These are phyloP conservation scores for Harpagoxenus sublaevis DNA, from an alignment of 2,888 invertebrate genomes.

Conservation along the genomic window DNA sequence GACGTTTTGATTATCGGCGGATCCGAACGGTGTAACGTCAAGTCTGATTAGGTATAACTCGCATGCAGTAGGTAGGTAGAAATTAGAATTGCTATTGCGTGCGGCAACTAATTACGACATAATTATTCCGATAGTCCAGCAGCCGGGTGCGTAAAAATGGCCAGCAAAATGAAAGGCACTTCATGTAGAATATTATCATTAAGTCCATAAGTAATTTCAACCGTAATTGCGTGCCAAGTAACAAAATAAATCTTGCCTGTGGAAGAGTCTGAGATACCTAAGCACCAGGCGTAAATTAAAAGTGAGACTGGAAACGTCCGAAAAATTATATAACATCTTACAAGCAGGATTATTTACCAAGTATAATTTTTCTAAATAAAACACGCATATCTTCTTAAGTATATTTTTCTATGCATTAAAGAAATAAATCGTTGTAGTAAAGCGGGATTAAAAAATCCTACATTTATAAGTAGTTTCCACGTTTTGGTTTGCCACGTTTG, in stretches of 20 bases:
- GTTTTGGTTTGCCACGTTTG: slow-evolving; percentile 3
- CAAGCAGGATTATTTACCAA: background rate
- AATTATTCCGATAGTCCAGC: slow-evolving; percentile 10
- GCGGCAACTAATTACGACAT: slow-evolving; percentile 21
- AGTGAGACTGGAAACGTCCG: background rate
- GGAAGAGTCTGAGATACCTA: background rate
- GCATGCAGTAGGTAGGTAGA: slow-evolving; percentile 17
- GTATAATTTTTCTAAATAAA: background rate
- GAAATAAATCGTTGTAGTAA: background rate
- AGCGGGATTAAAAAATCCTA: background rate
- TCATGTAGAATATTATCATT: background rate
- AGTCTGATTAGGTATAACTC: background rate
- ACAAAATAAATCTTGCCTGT: background rate
- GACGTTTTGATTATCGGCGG: slow-evolving; percentile 1
- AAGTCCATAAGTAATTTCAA: slow-evolving; percentile 3
- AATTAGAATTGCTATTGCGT: slow-evolving; percentile 37
- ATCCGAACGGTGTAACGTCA: slow-evolving; percentile 1
- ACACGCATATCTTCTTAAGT: background rate
- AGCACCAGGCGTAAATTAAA: background rate
- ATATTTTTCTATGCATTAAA: background rate
- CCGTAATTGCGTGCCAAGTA: background rate
- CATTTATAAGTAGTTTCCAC: background rate
- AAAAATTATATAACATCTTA: background rate
- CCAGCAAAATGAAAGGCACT: background rate
- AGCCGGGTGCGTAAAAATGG: slow-evolving; percentile 1